Percentiles rank a stretch among this genome's conserved stretches.
Conservation (phyloP, 2,888 invertebrate genomes). For the Homarus gammarus region DNA sequence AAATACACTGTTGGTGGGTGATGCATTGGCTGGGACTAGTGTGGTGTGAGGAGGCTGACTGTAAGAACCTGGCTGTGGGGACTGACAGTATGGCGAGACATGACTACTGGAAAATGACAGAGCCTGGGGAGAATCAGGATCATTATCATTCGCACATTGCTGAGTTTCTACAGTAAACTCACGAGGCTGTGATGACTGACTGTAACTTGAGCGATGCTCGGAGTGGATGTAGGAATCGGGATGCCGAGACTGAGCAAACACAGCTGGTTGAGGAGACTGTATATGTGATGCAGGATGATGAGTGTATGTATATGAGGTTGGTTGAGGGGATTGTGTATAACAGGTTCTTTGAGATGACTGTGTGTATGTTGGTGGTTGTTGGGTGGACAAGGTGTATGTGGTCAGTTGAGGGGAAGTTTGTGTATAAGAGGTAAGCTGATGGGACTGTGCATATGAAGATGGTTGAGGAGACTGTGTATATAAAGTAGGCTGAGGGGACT, state of each 20-base stretch:
- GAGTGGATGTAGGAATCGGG: background rate
- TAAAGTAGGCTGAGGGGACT: constrained; percentile 38
- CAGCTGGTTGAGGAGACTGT: constrained; percentile 10
- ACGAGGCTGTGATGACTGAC: constrained; percentile 16
- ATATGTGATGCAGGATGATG: constrained; percentile 9
- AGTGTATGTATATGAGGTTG: background rate
- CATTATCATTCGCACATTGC: background rate
- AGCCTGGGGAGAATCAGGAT: constrained; percentile 21
- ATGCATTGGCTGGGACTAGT: background rate
- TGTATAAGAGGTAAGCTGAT: background rate
- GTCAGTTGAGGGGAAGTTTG: background rate
- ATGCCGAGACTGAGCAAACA: constrained; percentile 3
- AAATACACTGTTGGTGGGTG: background rate
- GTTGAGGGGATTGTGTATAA: constrained; percentile 18
- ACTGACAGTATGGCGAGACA: constrained; percentile 25
- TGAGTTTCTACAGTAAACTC: background rate
- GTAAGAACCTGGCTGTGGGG: constrained; percentile 28
- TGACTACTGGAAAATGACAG: constrained; percentile 16
- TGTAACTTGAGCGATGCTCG: background rate
- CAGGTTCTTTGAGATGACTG: background rate
- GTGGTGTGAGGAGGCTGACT: constrained; percentile 44
- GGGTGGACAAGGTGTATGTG: constrained; percentile 10
- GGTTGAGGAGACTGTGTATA: constrained; percentile 23
- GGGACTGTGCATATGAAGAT: constrained; percentile 35
- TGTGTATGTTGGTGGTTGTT: background rate